Evolutionary conservation across 2,888 invertebrate genomes (phyloP).

Genomic region (Cryptocheilus praepositus): DNA sequence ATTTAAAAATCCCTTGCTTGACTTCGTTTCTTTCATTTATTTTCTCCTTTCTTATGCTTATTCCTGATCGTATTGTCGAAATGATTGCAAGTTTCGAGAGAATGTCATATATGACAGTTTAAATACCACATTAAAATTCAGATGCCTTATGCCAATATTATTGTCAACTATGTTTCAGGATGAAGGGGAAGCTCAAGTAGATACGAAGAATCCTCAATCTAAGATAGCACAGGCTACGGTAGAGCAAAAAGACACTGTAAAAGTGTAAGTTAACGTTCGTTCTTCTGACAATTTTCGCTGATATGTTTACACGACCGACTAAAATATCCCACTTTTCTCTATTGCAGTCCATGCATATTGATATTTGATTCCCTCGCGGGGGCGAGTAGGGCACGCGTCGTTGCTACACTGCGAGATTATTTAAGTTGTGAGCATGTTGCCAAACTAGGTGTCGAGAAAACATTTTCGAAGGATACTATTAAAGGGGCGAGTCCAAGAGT

Average conservation of each 20-base stretch:
- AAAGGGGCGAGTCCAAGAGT: conserved; percentile 92
- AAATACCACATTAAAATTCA: no score
- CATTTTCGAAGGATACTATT: conserved; percentile 89
- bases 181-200: conserved; percentile 48
- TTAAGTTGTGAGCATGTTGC: conserved; percentile 90
- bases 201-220: conserved; percentile 22
- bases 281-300: no score
- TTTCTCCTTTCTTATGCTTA: no score
- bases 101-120: no score
- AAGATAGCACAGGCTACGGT: conserved; percentile 27
- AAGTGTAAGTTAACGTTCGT: conserved; percentile 42
- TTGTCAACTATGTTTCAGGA: conserved; percentile 41
- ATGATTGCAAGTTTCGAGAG: background rate
- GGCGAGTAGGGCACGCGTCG: conserved; percentile 87
- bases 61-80: background rate
- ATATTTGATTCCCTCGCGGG: conserved; percentile 95
- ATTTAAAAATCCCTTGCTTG: no score
- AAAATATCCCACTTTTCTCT: background rate
- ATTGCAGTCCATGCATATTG: conserved; percentile 91
- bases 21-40: no score
- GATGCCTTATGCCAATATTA: background rate
- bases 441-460: conserved; percentile 82
- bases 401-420: conserved; percentile 93
- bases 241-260: conserved; percentile 41
- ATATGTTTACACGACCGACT: no score